These are phyloP conservation scores for Toxotes chatareus DNA, from an alignment of 2,113 vertebrate genomes.

Conservation along the genomic window DNA sequence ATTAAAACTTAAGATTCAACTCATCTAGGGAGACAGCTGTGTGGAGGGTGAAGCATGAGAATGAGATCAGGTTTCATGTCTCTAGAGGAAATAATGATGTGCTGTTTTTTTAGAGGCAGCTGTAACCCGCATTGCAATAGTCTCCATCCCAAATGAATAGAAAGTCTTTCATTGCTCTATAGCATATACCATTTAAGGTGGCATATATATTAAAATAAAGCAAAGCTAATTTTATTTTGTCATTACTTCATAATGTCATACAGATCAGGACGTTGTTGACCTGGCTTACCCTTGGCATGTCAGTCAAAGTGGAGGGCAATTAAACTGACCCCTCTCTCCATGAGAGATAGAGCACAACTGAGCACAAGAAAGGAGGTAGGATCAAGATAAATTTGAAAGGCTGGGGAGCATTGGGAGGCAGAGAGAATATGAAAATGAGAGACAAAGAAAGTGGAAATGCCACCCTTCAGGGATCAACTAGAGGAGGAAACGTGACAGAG, in stretches of 20 bases:
- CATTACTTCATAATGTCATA: constrained; percentile 59
- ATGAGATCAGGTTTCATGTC: neutral
- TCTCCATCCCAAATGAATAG: neutral
- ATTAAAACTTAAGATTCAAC: constrained; percentile 38
- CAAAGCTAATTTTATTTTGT: constrained; percentile 62
- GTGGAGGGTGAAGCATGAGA: constrained; percentile 14
- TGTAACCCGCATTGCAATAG: neutral
- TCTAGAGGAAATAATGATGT: constrained; percentile 35
- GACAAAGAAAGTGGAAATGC: constrained; percentile 73
- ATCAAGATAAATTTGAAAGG: constrained; percentile 66
- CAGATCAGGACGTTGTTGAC: constrained; percentile 66
- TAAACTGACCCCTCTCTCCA: constrained; percentile 63
- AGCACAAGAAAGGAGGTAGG: constrained; percentile 45
- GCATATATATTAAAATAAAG: constrained; percentile 25
- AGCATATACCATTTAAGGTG: neutral
- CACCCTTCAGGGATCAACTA: constrained; percentile 74
- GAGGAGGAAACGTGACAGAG: constrained; percentile 57
- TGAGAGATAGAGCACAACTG: constrained; percentile 47
- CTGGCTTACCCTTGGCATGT: constrained; percentile 65
- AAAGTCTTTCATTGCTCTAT: constrained; percentile 1
- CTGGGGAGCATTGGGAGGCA: constrained; percentile 38
- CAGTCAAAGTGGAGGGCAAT: constrained; percentile 73
- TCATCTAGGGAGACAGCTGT: constrained; percentile 39
- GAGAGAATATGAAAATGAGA: constrained; percentile 74
- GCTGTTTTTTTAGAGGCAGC: constrained; percentile 34